Evolutionary conservation across 2,888 invertebrate genomes (phyloP), one percentile per base, ranked within the genome.

Genomic region (Tenodera sinensis): DNA sequence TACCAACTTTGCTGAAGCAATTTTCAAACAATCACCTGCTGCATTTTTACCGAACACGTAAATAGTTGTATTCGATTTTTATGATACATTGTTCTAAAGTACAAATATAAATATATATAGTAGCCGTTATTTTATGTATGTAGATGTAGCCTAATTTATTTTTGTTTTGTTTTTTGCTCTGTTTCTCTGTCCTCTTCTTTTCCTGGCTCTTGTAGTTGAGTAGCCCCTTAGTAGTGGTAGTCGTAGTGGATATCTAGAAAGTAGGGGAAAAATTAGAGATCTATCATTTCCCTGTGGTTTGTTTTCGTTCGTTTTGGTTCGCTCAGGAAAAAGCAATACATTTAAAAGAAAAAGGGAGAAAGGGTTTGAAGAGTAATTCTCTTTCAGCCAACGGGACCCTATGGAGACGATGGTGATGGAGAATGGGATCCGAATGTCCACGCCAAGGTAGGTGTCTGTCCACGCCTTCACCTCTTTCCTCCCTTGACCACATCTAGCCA

Each of bases 401-500:
- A 92, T 93, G 92, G 93, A 93, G 92, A 93, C 93, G 93, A 93
- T 93, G 93, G 93, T 93, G 93, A 93, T 93, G 93, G 94, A 94
- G 93, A 93, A 92, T 93, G 93, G 93, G 92, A 93, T 93, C 93
- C 93, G 93, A 92, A 93, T 94, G 92, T 94, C 93, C 93, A 94
- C 94, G 92, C 94, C 94, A 93, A 94, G 94, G 94, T 94, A 94
- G 93, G 94, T 94, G 92, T 92, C 92, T 92, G 92, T 92, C 20
- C 54, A 71, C 20, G 15, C 54, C 54, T 20, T 71, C 54, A 71
- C 54, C 54, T 20, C 54, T 71, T 71, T 71, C 54, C 54, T 71
- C 54, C 54, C 54, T 71, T 71, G 15, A 71, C 54, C 20, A 71
- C 54, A 71, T 54, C 54, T 54, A 71, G 54, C 54, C 54, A 71